These are phyloP conservation scores for Troilus luridus DNA, from an alignment of 2,888 invertebrate species.

Conservation along the genomic window DNA sequence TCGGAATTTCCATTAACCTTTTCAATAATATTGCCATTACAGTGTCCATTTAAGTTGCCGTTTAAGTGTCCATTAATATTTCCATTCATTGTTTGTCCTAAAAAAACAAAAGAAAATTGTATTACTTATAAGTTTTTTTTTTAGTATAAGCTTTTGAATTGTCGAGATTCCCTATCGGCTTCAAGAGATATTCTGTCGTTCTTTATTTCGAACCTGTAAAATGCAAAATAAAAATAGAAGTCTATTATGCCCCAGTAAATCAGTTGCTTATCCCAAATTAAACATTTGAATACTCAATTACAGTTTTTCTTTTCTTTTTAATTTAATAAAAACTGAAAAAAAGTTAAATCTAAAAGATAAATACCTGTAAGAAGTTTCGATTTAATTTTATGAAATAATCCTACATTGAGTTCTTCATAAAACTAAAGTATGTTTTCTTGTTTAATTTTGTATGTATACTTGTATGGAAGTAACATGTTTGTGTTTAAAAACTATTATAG, in stretches of 20 bases:
- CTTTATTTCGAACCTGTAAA: neutral
- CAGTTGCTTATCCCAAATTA: neutral
- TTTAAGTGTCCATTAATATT: constrained; percentile 44
- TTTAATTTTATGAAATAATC: too few species aligned
- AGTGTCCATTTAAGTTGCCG: constrained; percentile 1
- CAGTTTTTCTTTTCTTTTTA: too few species aligned
- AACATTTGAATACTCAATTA: too few species aligned
- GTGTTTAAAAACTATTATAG: too few species aligned
- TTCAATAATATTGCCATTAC: constrained; percentile 16
- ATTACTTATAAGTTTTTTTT: neutral
- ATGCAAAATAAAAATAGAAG: neutral
- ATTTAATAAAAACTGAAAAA: too few species aligned
- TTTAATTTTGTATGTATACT: too few species aligned
- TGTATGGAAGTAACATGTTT: too few species aligned
- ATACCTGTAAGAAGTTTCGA: too few species aligned
- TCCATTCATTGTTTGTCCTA: constrained; percentile 43
- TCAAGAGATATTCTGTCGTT: too few species aligned
- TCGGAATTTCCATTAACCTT: constrained; percentile 34
- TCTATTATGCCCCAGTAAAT: neutral
- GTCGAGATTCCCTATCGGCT: neutral
- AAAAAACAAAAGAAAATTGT: neutral
- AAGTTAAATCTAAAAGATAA: too few species aligned
- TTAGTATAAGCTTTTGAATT: neutral
- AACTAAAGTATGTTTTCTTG: too few species aligned
- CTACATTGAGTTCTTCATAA: too few species aligned